Conservation (phyloP, 1,140 invertebrate species). For the Pseudomyrmex flavicornis region DNA sequence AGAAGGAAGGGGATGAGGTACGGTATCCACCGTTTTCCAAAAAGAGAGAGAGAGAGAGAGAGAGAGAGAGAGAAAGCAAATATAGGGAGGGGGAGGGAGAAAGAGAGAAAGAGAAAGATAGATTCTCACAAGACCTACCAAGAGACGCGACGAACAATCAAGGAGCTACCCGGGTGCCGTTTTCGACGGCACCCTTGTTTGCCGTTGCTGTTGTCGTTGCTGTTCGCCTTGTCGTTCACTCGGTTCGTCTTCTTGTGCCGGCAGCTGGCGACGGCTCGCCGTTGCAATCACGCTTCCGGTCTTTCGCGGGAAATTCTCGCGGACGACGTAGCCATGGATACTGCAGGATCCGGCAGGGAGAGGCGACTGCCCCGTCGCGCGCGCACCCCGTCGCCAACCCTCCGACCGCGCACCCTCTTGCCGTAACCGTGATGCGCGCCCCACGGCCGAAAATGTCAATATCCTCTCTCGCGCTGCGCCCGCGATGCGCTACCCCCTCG, state of each 20-base stretch:
- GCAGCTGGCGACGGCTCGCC: conserved; percentile 38
- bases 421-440: conserved; percentile 70
- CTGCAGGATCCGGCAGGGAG: conserved; percentile 73
- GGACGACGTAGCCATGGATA: conserved; percentile 78
- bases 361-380: conserved; percentile 71
- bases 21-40: conserved; percentile 34
- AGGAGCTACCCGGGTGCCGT: conserved; percentile 39
- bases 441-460: conserved; percentile 83
- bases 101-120: conserved; percentile 30
- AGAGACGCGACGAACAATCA: conserved; percentile 35
- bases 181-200: conserved; percentile 28
- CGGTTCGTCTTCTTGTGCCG: not conserved
- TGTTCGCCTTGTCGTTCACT: conserved; percentile 1
- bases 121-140: conserved; percentile 31
- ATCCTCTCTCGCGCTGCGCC: conserved; percentile 78
- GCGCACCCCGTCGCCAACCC: conserved; percentile 41
- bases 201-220: conserved; percentile 10
- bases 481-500: conserved; percentile 72
- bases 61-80: not conserved
- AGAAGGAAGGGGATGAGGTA: conserved; percentile 1
- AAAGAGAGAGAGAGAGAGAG: not conserved
- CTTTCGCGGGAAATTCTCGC: conserved; percentile 74
- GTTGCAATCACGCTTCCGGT: conserved; percentile 60
- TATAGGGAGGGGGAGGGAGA: not conserved
- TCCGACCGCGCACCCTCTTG: conserved; percentile 1